These are phyloP conservation scores for Gymnocypris eckloni DNA, from an alignment of 2,797 vertebrate genomes.

Conservation along the genomic window DNA sequence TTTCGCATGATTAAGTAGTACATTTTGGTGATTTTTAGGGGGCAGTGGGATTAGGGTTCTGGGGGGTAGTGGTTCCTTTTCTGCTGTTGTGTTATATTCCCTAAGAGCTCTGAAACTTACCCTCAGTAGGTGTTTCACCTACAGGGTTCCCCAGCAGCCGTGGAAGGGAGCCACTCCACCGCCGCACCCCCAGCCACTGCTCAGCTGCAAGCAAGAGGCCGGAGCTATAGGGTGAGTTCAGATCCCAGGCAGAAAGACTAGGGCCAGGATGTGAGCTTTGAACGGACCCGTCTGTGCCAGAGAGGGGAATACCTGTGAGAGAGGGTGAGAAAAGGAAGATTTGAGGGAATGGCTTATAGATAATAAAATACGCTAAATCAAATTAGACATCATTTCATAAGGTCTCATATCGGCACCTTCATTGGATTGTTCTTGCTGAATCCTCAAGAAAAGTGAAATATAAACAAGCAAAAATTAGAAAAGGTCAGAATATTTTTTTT, in stretches of 20 bases:
- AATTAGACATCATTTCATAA: constrained; percentile 10
- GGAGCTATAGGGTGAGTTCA: constrained; percentile 74
- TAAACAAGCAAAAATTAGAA: neutral
- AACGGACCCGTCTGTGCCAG: constrained; percentile 63
- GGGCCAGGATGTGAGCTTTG: constrained; percentile 75
- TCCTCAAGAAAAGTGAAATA: constrained; percentile 10
- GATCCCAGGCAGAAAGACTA: constrained; percentile 71
- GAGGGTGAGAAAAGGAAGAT: constrained; percentile 39
- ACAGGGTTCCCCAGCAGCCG: constrained; percentile 70
- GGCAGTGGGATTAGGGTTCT: constrained; percentile 19
- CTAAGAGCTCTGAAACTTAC: constrained; percentile 68
- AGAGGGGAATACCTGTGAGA: constrained; percentile 57
- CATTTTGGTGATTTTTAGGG: neutral
- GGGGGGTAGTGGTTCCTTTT: constrained; percentile 49
- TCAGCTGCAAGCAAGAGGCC: constrained; percentile 72
- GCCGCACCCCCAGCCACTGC: constrained; percentile 63
- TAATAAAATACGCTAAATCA: neutral
- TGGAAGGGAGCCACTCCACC: constrained; percentile 68
- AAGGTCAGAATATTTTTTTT: neutral
- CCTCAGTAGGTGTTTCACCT: constrained; percentile 74
- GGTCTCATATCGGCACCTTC: neutral
- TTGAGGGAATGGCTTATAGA: constrained; percentile 14
- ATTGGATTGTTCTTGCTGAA: constrained; percentile 17
- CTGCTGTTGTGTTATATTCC: constrained; percentile 60
- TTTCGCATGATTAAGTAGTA: neutral